Conservation (phyloP, 2,797 vertebrate genomes). For the Allobates femoralis region DNA sequence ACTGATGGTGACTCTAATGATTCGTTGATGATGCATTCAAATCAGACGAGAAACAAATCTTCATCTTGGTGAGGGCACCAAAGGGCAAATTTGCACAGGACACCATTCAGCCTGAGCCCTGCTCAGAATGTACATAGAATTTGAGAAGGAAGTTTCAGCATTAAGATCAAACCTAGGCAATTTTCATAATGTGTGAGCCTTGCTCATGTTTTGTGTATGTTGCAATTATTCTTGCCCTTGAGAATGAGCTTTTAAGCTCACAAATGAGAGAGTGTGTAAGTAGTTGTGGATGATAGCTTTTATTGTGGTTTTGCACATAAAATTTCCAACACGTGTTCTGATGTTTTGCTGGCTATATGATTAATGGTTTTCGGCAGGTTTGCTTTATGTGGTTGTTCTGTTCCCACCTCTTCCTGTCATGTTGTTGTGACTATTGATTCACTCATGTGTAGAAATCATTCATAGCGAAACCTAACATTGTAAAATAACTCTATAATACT, state of each 20-base stretch:
- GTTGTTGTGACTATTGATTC: conserved; percentile 34
- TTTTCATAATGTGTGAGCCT: background rate
- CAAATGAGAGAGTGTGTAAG: conserved; percentile 3
- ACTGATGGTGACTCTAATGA: no score
- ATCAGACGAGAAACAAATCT: no score
- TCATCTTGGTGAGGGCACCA: no score
- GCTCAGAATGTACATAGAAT: background rate
- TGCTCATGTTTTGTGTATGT: background rate
- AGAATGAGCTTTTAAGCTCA: background rate
- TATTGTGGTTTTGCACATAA: conserved; percentile 16
- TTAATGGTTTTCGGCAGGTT: conserved; percentile 7
- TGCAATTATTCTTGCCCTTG: background rate
- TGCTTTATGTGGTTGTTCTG: conserved; percentile 40
- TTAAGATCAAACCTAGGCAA: background rate
- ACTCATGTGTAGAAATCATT: conserved; percentile 15
- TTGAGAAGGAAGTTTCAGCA: background rate
- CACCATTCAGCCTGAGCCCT: no score
- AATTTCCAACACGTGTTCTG: background rate
- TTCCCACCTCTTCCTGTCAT: conserved; percentile 38
- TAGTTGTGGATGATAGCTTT: conserved; percentile 13
- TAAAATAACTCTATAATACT: background rate
- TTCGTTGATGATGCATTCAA: no score
- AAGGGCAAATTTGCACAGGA: no score
- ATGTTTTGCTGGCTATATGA: background rate
- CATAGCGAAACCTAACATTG: background rate